Conservation (phyloP, 2,113 vertebrate species). For the Pagrus major region DNA sequence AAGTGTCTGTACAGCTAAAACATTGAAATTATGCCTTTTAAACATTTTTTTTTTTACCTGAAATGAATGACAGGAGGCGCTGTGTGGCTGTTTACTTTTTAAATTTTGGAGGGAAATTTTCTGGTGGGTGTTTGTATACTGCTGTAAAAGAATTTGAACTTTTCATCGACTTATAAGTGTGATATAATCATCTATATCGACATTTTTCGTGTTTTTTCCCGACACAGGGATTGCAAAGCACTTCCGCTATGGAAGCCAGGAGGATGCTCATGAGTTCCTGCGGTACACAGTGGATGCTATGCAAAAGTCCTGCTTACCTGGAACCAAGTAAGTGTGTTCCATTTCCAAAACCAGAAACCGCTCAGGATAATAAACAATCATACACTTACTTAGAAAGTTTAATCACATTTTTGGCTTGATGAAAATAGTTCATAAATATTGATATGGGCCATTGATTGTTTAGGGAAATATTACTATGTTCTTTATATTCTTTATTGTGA, state of each 20-base stretch:
- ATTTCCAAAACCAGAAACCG: background rate
- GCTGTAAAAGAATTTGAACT: background rate
- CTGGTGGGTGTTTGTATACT: background rate
- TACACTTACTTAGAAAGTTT: background rate
- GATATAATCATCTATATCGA: background rate
- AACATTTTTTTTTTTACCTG: conserved; percentile 17
- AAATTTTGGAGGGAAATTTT: conserved; percentile 66
- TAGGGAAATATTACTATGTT: background rate
- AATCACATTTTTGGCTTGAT: background rate
- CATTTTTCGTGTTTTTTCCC: background rate
- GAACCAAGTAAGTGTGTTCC: conserved; percentile 88
- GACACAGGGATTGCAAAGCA: conserved; percentile 93
- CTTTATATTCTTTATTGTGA: background rate
- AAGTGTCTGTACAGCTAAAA: conserved; percentile 14
- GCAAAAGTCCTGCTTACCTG: conserved; percentile 96
- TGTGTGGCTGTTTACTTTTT: conserved; percentile 44
- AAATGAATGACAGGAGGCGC: conserved; percentile 35
- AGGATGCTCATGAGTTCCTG: conserved; percentile 98
- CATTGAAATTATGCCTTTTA: background rate
- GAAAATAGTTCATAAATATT: background rate
- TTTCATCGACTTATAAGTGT: background rate
- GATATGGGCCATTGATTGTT: background rate
- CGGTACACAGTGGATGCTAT: conserved; percentile 96
- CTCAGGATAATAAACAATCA: background rate
- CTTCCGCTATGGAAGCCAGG: conserved; percentile 95